Conservation (phyloP, 2,797 vertebrate species). For the Chiloscyllium punctatum region DNA sequence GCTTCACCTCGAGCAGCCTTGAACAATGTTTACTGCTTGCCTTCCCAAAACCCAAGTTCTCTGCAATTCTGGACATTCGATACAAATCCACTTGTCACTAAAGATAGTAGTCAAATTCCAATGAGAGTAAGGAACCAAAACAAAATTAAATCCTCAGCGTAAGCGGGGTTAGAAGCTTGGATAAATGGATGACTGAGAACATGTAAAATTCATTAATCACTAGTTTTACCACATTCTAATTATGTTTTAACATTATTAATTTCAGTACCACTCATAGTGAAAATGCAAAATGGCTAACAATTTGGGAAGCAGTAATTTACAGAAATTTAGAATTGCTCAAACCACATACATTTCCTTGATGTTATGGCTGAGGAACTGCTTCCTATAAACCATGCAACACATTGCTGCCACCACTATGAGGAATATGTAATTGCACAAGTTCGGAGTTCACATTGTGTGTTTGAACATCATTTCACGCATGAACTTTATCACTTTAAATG, state of each 20-base stretch:
- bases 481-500: too few relatives aligned
- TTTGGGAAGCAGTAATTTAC: background rate
- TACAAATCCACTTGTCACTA: background rate
- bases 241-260: background rate
- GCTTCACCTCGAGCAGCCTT: too few relatives aligned
- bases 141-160: background rate
- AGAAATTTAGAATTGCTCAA: background rate
- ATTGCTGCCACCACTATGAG: background rate
- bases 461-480: background rate
- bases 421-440: background rate
- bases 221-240: background rate
- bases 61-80: background rate
- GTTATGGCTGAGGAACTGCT: background rate
- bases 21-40: background rate
- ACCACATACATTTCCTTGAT: background rate
- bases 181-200: background rate
- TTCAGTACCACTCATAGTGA: background rate
- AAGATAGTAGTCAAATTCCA: background rate
- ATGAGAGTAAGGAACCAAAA: background rate
- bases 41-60: background rate
- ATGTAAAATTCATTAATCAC: background rate
- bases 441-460: background rate
- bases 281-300: background rate
- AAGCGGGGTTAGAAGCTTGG: background rate
- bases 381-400: background rate